Evolutionary conservation across 2,888 invertebrate genomes (phyloP), one percentile per base, ranked within the genome.

Genomic region (Bellardia pandia): DNA sequence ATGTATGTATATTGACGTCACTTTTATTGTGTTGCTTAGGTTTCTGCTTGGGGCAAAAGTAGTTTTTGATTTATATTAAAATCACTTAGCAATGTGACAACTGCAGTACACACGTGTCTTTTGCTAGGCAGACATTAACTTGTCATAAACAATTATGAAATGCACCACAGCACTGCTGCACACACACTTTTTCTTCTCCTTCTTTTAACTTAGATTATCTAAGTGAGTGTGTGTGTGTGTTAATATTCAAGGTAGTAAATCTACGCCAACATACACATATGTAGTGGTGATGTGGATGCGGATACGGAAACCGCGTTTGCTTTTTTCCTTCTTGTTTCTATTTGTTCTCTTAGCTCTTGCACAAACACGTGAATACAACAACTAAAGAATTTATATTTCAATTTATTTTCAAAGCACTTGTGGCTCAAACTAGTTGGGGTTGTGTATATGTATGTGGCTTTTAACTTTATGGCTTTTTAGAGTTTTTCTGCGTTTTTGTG

Each of bases 81-180:
- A 23, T 71, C 76, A 77, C 11, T 62, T 71, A 64, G 37, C 23
- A 58, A 45, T 58, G 64, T 30, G 48, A 76, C 74, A 85, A 76
- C 58, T 72, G 64, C 85, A 71, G 80, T 71, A 48, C 16, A 37
- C 72, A 69, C 33, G 75, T 58, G 62, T n/a, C 66, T 11, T 40
- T 71, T 60, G 51, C 9, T 40, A 64, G 77, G 48, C 74, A 75
- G 51, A 58, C 45, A 80, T 37, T 42, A 68, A 72, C 64, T 72
- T 83, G 45, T 77, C 68, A 66, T 30, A 84, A 78, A 66, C 72
- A 84, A 51, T 84, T 78, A 72, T 51, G 40, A 13, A 68, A 45
- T 72, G 72, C 77, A 77, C 23, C 77, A 64, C 58, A 66, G 30
- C 8, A 42, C 53, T 62, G 60, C 23, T 60, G 14, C 45, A 37